Base-by-base conservation (phyloP, 2,797 vertebrate genomes). In the Pipistrellus pipistrellus region DNA sequence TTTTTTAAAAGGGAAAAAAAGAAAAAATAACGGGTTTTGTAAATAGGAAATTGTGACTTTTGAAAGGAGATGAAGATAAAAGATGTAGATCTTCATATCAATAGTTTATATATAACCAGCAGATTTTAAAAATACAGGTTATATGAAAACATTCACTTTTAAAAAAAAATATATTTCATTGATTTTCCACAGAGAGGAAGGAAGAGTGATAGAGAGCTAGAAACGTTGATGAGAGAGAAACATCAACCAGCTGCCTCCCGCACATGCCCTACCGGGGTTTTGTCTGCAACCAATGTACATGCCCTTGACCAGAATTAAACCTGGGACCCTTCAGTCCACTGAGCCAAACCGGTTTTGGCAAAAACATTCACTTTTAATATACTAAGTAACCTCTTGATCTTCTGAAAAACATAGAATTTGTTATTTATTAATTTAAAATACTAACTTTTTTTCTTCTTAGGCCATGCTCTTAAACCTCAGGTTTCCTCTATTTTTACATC, bases 401-500 rank as follows among this genome's bases (percentile, higher is more conserved):
- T 93, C 51, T 82, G 20, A 89, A 69, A 96, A 93, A 27, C 4
- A 68, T 3, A 69, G 5, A 84, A 69, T 95, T 75, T 93, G 10
- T 51, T 93, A 11, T 88, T 51, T 93, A 11, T 88, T 96, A 91
- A 93, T 91, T 95, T 95, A 95, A 92, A 86, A 75, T 88, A 32
- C 51, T 66, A 82, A 62, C 8, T 68, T 55, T 81, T 76, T 94
- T 64, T 38, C 21, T 86, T 76, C 27, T 71, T 98, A 99, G 99
- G 99, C 98, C 99, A 99, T 96, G 99, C 99, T 96, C 99, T 99
- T 98, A 99, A 99, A 98, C 99, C 99, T 98, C 99, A 99, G 98
- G 99, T 99, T 97, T 99, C 99, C 93, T 99, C 99, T 88, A 99
- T 99, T 98, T 99, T 99, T 98, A 99, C 99, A 23, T 99, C 99